phyloP scores from a whole-genome alignment of 2,888 invertebrate species.

The Silvanus unidentatus region DNA sequence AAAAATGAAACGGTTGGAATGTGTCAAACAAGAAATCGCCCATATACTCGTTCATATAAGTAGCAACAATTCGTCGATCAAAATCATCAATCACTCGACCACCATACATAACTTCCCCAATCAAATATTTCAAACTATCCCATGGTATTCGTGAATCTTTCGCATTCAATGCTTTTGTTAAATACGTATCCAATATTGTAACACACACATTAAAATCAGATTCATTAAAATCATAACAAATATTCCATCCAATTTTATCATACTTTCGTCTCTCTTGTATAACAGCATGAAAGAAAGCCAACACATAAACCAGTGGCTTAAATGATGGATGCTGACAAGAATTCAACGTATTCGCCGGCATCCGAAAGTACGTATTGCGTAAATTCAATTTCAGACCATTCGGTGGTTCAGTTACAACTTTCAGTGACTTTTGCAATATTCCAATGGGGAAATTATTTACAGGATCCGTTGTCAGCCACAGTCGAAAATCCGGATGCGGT shows the following conservation, averaged over 20 bases:
- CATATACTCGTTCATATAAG: conserved; percentile 92
- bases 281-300: conserved; percentile 91
- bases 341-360: conserved; percentile 67
- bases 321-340: conserved; percentile 71
- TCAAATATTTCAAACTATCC: conserved; percentile 85
- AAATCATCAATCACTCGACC: conserved; percentile 89
- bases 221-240: conserved; percentile 88
- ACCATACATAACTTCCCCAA: conserved; percentile 95
- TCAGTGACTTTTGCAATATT: conserved; percentile 62
- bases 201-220: conserved; percentile 87
- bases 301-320: conserved; percentile 75
- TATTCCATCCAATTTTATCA: conserved; percentile 93
- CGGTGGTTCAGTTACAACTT: conserved; percentile 90
- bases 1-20: conserved; percentile 89
- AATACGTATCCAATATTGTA: conserved; percentile 77
- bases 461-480: conserved; percentile 91
- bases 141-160: conserved; percentile 70
- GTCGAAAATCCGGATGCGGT: conserved; percentile 84
- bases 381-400: conserved; percentile 85
- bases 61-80: conserved; percentile 78
- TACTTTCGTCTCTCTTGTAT: conserved; percentile 89
- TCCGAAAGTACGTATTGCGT: conserved; percentile 82
- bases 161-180: conserved; percentile 60
- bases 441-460: conserved; percentile 84
- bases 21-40: conserved; percentile 90